Evolutionary conservation across 2,888 invertebrate species (phyloP).

Genomic region (Athrips mouffetella): DNA sequence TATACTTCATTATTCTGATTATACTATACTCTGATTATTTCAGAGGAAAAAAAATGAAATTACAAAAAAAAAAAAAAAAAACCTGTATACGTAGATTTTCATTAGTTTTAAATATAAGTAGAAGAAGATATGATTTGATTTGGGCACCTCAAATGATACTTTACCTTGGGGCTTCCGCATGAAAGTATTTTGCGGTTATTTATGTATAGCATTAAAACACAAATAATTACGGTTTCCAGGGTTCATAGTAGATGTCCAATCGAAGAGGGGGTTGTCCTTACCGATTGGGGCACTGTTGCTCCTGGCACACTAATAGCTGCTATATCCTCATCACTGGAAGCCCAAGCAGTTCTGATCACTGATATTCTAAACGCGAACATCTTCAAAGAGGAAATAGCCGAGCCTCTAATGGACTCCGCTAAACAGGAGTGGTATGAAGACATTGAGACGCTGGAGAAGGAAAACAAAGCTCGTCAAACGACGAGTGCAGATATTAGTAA

Average conservation of each 20-base stretch:
- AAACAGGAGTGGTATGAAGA: conserved; percentile 60
- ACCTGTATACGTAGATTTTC: no score
- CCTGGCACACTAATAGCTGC: conserved; percentile 79
- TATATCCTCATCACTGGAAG: conserved; percentile 79
- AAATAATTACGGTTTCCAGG: no score
- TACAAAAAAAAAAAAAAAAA: no score
- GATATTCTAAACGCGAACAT: conserved; percentile 65
- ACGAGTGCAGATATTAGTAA: conserved; percentile 69
- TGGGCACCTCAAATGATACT: no score
- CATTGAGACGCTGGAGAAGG: conserved; percentile 46
- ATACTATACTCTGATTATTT: no score
- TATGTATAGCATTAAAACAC: background rate
- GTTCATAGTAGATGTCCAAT: conserved; percentile 78
- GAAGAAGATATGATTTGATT: no score
- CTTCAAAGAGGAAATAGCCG: conserved; percentile 58
- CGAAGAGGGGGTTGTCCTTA: conserved; percentile 81
- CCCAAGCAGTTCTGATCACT: conserved; percentile 72
- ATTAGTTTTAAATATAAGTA: no score
- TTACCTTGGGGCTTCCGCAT: no score
- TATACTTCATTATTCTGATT: no score
- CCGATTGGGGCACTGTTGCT: conserved; percentile 80
- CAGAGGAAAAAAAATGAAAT: no score
- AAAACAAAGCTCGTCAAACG: conserved; percentile 28
- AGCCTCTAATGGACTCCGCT: conserved; percentile 54
- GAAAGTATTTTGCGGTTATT: no score